These are phyloP conservation scores for Tribolium castaneum DNA, from an alignment of 1,140 invertebrate species.

Conservation along the genomic window DNA sequence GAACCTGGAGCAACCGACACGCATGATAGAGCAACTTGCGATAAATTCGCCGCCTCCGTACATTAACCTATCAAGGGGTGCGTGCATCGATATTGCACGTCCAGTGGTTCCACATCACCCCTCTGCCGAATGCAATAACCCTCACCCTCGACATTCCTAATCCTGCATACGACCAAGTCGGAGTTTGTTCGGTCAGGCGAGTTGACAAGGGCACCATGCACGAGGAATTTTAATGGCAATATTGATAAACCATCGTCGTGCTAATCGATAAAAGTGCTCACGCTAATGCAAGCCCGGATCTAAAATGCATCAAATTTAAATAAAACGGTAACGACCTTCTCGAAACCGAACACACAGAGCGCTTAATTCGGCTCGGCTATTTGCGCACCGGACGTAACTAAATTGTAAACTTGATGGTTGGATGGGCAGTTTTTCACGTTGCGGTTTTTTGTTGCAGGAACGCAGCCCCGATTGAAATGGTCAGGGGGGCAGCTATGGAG, in stretches of 20 bases:
- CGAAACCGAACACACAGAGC: background rate
- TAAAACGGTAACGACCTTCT: slow-evolving; percentile 14
- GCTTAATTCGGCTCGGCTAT: background rate
- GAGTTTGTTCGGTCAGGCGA: slow-evolving; percentile 30
- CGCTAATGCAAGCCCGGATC: slow-evolving; percentile 12
- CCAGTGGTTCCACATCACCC: slow-evolving; percentile 13
- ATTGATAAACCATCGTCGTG: slow-evolving; percentile 15
- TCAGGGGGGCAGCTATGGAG: slow-evolving; percentile 27
- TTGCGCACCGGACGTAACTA: background rate
- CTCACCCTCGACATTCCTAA: slow-evolving; percentile 7
- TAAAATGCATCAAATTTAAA: slow-evolving; percentile 21
- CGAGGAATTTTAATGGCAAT: slow-evolving; percentile 17
- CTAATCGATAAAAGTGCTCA: slow-evolving; percentile 19
- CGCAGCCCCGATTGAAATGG: slow-evolving; percentile 3
- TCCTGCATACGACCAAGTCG: slow-evolving; percentile 18
- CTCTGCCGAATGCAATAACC: slow-evolving; percentile 23
- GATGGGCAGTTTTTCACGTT: background rate
- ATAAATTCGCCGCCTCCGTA: slow-evolving; percentile 12
- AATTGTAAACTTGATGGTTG: background rate
- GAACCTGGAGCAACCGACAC: background rate
- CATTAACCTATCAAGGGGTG: slow-evolving; percentile 17
- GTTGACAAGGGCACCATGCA: slow-evolving; percentile 13
- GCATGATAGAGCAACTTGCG: slow-evolving; percentile 10
- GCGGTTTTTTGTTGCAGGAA: slow-evolving; percentile 32
- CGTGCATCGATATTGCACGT: slow-evolving; percentile 34